These are phyloP conservation scores for Torymus tubicola DNA, from an alignment of 2,888 invertebrate species.

Conservation along the genomic window DNA sequence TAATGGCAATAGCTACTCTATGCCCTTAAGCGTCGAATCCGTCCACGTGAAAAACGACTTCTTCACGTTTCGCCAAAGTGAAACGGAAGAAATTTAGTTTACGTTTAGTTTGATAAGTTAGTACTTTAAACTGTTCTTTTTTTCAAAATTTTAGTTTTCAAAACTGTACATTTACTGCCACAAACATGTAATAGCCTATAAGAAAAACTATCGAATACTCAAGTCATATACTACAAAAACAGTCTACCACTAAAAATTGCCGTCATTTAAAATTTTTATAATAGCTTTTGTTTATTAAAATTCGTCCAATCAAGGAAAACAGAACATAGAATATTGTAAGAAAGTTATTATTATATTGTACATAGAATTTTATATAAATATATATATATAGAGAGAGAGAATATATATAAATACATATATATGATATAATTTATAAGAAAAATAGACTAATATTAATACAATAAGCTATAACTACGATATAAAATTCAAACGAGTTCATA, in stretches of 20 bases:
- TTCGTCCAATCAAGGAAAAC: background rate
- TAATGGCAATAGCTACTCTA: constrained; percentile 56
- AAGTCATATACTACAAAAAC: constrained; percentile 10
- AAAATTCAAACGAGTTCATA: constrained; percentile 10
- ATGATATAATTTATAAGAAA: constrained; percentile 36
- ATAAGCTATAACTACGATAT: constrained; percentile 2
- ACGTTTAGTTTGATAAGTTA: constrained; percentile 45
- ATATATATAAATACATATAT: constrained; percentile 18
- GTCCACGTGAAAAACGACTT: constrained; percentile 62
- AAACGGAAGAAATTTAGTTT: constrained; percentile 43
- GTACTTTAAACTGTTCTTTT: constrained; percentile 32
- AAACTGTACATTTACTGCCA: background rate
- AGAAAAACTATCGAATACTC: constrained; percentile 34
- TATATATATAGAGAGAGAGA: constrained; percentile 21
- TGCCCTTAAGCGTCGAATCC: constrained; percentile 61
- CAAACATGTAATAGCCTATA: constrained; percentile 8
- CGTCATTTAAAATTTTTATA: background rate
- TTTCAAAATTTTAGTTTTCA: constrained; percentile 27
- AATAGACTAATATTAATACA: constrained; percentile 3
- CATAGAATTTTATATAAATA: constrained; percentile 55
- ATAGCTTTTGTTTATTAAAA: constrained; percentile 25
- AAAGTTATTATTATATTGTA: constrained; percentile 53
- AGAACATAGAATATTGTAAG: constrained; percentile 47
- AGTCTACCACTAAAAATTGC: background rate
- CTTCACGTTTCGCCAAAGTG: constrained; percentile 18